Evolutionary conservation across 1,140 invertebrate genomes (phyloP).

Genomic region (Drosophila saltans): DNA sequence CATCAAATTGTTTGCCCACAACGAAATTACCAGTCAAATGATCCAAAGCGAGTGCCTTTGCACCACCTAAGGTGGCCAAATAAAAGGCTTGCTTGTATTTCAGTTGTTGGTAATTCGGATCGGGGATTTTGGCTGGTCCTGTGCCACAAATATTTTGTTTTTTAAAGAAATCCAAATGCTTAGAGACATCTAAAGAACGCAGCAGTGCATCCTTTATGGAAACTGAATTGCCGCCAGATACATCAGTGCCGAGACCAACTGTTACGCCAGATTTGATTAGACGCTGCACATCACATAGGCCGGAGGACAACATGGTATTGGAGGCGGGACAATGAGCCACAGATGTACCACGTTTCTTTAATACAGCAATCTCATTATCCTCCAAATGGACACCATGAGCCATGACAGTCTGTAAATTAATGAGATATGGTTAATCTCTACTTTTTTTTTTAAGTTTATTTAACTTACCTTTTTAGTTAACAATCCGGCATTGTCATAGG

Average conservation of each 20-base stretch:
- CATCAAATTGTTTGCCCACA: conserved; percentile 93
- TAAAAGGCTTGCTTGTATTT: conserved; percentile 91
- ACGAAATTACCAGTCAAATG: conserved; percentile 91
- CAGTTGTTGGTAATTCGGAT: conserved; percentile 84
- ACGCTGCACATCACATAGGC: conserved; percentile 90
- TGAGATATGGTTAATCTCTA: background rate
- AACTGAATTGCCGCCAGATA: conserved; percentile 90
- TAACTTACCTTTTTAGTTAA: conserved; percentile 88
- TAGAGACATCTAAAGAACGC: conserved; percentile 89
- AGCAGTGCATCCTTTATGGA: conserved; percentile 91
- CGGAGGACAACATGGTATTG: conserved; percentile 92
- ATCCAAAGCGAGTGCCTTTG: conserved; percentile 89
- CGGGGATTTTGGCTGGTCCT: conserved; percentile 31
- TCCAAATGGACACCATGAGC: conserved; percentile 92
- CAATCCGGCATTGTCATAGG: conserved; percentile 90
- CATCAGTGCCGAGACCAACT: conserved; percentile 95
- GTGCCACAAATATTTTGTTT: conserved; percentile 72
- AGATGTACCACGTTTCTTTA: conserved; percentile 86
- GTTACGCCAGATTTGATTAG: conserved; percentile 87
- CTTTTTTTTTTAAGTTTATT: background rate
- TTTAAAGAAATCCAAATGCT: conserved; percentile 85
- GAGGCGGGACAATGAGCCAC: conserved; percentile 94
- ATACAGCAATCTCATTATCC: conserved; percentile 88
- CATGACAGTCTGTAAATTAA: conserved; percentile 84
- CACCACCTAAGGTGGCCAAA: conserved; percentile 93